phyloP scores from a whole-genome alignment of 2,888 invertebrate species.

The Altica lythri region DNA sequence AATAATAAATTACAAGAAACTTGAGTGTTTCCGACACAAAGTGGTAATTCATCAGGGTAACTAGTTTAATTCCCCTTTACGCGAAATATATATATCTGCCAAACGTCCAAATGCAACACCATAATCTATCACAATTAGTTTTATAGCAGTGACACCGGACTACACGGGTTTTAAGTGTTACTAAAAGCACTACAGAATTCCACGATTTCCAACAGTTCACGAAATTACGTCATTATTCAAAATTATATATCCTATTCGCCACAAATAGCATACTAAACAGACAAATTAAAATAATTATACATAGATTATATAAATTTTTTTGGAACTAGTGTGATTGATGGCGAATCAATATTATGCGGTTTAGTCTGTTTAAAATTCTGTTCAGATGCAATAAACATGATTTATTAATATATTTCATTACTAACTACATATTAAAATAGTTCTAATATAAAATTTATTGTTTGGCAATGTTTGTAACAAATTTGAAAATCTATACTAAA shows the following conservation, averaged over 20 bases:
- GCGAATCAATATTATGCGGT: neutral
- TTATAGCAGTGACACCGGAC: conserved; percentile 15
- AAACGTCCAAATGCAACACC: conserved; percentile 20
- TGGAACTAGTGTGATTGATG: neutral
- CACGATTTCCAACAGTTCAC: conserved; percentile 25
- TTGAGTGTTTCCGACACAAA: conserved; percentile 14
- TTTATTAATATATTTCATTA: too few species aligned
- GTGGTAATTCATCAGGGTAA: conserved; percentile 16
- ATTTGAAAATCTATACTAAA: too few species aligned
- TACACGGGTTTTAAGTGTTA: conserved; percentile 25
- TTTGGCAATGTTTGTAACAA: too few species aligned
- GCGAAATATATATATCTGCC: conserved; percentile 16
- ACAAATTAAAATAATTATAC: conserved; percentile 22
- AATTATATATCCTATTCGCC: conserved; percentile 14
- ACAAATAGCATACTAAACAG: conserved; percentile 19
- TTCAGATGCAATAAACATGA: too few species aligned
- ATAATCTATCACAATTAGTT: conserved; percentile 28
- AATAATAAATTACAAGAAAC: conserved; percentile 11
- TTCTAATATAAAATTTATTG: too few species aligned
- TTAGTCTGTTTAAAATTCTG: too few species aligned
- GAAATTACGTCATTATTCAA: conserved; percentile 30
- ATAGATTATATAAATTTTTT: conserved; percentile 3
- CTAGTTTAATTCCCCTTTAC: conserved; percentile 11
- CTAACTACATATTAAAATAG: too few species aligned
- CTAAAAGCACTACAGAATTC: conserved; percentile 30